Conservation (phyloP, 1,140 invertebrate species). For the Heliothis virescens region DNA sequence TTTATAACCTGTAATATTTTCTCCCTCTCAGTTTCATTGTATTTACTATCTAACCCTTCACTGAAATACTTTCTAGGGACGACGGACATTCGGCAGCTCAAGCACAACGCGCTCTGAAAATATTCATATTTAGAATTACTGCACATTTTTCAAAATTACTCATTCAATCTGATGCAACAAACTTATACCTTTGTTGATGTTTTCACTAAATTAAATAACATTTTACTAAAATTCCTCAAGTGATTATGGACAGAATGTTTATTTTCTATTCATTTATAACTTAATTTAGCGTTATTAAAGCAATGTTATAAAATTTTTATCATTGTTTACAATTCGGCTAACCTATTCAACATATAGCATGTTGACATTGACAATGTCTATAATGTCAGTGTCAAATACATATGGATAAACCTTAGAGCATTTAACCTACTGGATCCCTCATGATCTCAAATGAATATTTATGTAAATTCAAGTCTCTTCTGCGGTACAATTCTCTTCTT, state of each 20-base stretch:
- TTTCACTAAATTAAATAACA: constrained; percentile 8
- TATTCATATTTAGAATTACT: background rate
- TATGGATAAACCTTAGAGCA: no score
- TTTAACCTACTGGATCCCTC: no score
- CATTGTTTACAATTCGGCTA: constrained; percentile 25
- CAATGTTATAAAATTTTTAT: background rate
- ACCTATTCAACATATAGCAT: background rate
- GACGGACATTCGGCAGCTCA: constrained; percentile 28
- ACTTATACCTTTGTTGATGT: constrained; percentile 21
- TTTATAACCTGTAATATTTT: constrained; percentile 77
- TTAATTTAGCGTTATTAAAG: background rate
- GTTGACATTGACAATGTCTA: background rate
- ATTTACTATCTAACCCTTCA: constrained; percentile 64
- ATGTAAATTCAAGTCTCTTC: no score
- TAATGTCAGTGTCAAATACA: background rate
- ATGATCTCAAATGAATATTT: no score
- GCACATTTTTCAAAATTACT: background rate
- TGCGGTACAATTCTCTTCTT: no score
- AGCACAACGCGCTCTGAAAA: constrained; percentile 32
- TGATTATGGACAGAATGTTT: no score
- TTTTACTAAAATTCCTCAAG: background rate
- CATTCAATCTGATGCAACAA: background rate
- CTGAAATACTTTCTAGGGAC: constrained; percentile 49
- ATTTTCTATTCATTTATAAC: background rate
- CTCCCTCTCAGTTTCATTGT: constrained; percentile 67